Base-by-base conservation (phyloP, 2,888 invertebrate species). In the Acleris holmiana region DNA sequence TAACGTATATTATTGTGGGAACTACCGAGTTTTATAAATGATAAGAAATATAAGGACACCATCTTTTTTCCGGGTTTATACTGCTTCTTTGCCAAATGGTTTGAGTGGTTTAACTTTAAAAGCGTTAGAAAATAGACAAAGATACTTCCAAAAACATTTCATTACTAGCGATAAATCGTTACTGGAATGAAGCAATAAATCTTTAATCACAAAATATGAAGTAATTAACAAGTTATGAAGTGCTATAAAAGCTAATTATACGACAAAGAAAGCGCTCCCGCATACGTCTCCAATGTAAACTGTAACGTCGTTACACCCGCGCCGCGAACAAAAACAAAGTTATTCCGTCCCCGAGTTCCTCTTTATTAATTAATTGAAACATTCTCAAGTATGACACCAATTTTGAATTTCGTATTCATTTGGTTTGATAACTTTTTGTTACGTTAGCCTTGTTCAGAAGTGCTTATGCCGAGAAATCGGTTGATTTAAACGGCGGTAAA, bases 401-500 rank as follows among this genome's bases (percentile, higher is more conserved):
- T 90, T 88, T 89, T 88, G 47, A 53, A 64, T 44, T 59, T 48
- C 53, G 64, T 54, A 59, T 64, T 64, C 58, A 64, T 64, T 64
- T 29, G 41, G 58, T 59, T 48, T 49, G 29, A n/a, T 5, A 59
- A 64, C 58, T 64, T 64, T 57, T 64, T 54, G 58, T 35, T 46
- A 54, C 58, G 58, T 29, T 48, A 46, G 29, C 35, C 40, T 51
- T 58, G 51, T 58, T 57, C 47, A 15, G 15, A 53, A 53, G 40
- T 40, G 19, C 51, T 49, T 25, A 21, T 18, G 49, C 15, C 15
- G 15, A 49, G 49, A 21, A 13, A 23, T 49, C 15, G 15, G 35
- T 18, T 51, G 15, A 7, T 49, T 51, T 21, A 23, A 47, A 13
- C 17, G 19, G 18, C 19, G 18, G 19, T 19, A 19, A 4, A 13